phyloP scores from a whole-genome alignment of 2,888 invertebrate species.

The Agrotis segetum region DNA sequence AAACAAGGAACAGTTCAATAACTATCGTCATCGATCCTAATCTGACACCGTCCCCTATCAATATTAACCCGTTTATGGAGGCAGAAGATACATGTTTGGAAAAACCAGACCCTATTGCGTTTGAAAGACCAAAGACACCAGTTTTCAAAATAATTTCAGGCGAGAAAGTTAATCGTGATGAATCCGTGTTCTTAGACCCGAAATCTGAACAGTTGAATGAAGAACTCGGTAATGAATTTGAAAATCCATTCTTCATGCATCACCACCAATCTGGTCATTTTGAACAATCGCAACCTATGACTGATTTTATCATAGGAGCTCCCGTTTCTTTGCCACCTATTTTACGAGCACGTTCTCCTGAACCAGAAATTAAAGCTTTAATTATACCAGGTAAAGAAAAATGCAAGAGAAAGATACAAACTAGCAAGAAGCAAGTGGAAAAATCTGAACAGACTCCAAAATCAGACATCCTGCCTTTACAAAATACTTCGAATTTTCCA shows the following conservation, averaged over 20 bases:
- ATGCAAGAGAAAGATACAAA: conserved; percentile 31
- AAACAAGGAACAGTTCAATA: conserved; percentile 74
- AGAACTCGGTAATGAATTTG: conserved; percentile 78
- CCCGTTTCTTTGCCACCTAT: conserved; percentile 87
- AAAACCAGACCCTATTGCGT: conserved; percentile 67
- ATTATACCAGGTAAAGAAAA: conserved; percentile 68
- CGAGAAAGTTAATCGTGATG: conserved; percentile 74
- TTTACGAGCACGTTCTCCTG: conserved; percentile 78
- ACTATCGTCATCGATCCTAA: conserved; percentile 76
- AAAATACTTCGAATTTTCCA: conserved; percentile 56
- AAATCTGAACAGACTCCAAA: conserved; percentile 54
- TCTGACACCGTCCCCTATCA: conserved; percentile 63
- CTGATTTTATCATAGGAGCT: conserved; percentile 89
- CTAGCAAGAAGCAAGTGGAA: conserved; percentile 46
- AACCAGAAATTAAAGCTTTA: conserved; percentile 77
- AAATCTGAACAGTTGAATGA: conserved; percentile 69
- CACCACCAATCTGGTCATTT: conserved; percentile 71
- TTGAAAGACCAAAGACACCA: conserved; percentile 82
- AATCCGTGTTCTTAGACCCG: conserved; percentile 75
- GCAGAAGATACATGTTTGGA: conserved; percentile 69
- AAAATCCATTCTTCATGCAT: conserved; percentile 84
- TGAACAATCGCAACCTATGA: conserved; percentile 69
- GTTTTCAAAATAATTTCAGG: conserved; percentile 84
- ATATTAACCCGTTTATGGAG: conserved; percentile 78
- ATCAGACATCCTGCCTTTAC: conserved; percentile 69